A percentile compares a stretch with the other conserved stretches of the same genome.
Conservation (phyloP, 2,888 invertebrate species). For the Piscicola geometra region DNA sequence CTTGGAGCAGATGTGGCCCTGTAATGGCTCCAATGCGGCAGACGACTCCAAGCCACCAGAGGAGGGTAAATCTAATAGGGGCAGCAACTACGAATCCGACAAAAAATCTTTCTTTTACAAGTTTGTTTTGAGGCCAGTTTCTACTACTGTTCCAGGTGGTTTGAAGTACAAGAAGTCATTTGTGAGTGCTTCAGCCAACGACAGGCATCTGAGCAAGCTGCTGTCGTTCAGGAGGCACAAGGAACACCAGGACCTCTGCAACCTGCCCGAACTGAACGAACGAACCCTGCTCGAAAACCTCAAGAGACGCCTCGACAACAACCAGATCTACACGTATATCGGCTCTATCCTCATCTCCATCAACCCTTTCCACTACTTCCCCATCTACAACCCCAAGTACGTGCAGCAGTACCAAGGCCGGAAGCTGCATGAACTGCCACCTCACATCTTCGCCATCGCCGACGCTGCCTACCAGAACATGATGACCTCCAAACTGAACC, state of each 20-base stretch:
- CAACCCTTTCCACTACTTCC: constrained; percentile 82
- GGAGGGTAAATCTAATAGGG: background rate
- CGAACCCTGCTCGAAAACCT: constrained; percentile 85
- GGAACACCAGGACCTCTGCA: constrained; percentile 91
- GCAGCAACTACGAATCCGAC: background rate
- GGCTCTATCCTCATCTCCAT: constrained; percentile 91
- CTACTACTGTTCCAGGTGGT: no score
- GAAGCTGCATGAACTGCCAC: constrained; percentile 82
- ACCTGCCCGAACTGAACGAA: constrained; percentile 89
- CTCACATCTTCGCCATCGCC: constrained; percentile 93
- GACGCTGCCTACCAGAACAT: constrained; percentile 90
- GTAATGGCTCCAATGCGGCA: background rate
- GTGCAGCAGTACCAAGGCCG: constrained; percentile 90
- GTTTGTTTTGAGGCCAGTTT: constrained; percentile 31
- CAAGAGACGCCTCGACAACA: constrained; percentile 74
- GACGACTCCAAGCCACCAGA: background rate
- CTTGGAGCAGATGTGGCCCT: constrained; percentile 26
- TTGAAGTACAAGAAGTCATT: background rate
- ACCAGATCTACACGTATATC: constrained; percentile 92
- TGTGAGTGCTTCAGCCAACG: constrained; percentile 51
- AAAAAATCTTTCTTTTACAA: constrained; percentile 10
- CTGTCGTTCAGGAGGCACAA: constrained; percentile 80
- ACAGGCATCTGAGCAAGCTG: constrained; percentile 72
- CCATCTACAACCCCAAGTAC: constrained; percentile 95
- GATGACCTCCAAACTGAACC: constrained; percentile 81